phyloP scores from a whole-genome alignment of 2,113 vertebrate species.

The Mobula hypostoma region DNA sequence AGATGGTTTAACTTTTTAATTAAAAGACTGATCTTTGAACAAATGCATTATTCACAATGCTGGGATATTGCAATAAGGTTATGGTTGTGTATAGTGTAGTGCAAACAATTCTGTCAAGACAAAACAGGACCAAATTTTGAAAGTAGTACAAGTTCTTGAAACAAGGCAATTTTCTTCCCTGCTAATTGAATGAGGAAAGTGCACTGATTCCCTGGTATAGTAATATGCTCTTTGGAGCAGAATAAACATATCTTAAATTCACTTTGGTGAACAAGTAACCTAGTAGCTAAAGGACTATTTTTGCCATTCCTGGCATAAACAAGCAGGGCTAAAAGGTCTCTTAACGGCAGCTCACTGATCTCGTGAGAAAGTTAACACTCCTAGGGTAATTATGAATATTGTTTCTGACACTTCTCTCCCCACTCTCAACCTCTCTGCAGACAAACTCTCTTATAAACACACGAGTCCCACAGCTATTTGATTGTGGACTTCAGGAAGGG shows the following conservation, averaged over 20 bases:
- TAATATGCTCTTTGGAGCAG: neutral
- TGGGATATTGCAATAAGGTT: neutral
- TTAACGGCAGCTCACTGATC: neutral
- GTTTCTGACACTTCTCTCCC: no score
- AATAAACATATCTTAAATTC: neutral
- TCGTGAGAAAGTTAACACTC: neutral
- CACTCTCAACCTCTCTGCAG: no score
- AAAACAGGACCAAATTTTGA: neutral
- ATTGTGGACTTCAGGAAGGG: no score
- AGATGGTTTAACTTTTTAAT: neutral
- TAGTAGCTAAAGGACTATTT: neutral
- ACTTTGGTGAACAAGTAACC: neutral
- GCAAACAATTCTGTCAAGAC: neutral
- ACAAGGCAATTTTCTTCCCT: neutral
- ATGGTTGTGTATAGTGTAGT: neutral
- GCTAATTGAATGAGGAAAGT: neutral
- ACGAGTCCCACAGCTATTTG: no score
- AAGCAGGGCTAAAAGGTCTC: neutral
- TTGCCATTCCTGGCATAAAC: neutral
- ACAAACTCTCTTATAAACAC: no score
- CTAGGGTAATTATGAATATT: neutral
- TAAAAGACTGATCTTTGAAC: neutral
- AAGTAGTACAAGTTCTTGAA: neutral
- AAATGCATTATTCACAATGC: neutral
- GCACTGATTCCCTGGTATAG: neutral